A percentile compares a stretch with the other conserved stretches of the same genome.
Conservation (phyloP, 1,140 invertebrate genomes). For the Artemia franciscana region DNA sequence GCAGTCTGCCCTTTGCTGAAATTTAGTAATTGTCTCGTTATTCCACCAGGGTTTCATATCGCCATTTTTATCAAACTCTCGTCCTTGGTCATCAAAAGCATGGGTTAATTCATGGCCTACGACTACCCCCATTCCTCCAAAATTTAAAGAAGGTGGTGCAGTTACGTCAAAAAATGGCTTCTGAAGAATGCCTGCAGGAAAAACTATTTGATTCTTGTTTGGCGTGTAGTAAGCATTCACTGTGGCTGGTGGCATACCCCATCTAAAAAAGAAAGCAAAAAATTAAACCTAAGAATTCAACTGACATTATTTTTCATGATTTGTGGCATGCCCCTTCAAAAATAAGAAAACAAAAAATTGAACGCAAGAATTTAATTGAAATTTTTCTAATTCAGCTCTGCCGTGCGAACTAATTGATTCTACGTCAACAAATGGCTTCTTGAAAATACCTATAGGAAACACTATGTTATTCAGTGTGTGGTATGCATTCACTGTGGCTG, state of each 20-base stretch:
- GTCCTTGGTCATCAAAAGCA: conserved; percentile 83
- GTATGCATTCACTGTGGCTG: conserved; percentile 90
- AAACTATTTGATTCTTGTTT: conserved; percentile 90
- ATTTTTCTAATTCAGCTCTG: too few relatives aligned
- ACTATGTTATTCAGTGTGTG: conserved; percentile 95
- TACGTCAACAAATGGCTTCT: conserved; percentile 76
- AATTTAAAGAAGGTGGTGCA: conserved; percentile 75
- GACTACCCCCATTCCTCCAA: conserved; percentile 84
- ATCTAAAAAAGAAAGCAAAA: conserved; percentile 29
- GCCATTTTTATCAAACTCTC: conserved; percentile 74
- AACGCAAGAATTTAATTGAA: conserved; percentile 3
- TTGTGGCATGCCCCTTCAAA: not conserved
- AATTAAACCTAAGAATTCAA: conserved; percentile 8
- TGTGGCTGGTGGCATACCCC: conserved; percentile 79
- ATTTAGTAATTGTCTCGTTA: conserved; percentile 64
- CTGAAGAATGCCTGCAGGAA: conserved; percentile 85
- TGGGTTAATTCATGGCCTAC: conserved; percentile 89
- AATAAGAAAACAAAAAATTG: conserved; percentile 1
- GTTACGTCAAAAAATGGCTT: conserved; percentile 74
- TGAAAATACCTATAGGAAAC: conserved; percentile 84
- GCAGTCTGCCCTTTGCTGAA: conserved; percentile 69
- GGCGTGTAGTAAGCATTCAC: conserved; percentile 98
- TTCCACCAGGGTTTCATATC: conserved; percentile 97
- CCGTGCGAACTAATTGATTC: too few relatives aligned
- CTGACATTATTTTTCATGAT: conserved; percentile 5